phyloP scores from a whole-genome alignment of 2,797 vertebrate species.

The Nannoperca australis region DNA sequence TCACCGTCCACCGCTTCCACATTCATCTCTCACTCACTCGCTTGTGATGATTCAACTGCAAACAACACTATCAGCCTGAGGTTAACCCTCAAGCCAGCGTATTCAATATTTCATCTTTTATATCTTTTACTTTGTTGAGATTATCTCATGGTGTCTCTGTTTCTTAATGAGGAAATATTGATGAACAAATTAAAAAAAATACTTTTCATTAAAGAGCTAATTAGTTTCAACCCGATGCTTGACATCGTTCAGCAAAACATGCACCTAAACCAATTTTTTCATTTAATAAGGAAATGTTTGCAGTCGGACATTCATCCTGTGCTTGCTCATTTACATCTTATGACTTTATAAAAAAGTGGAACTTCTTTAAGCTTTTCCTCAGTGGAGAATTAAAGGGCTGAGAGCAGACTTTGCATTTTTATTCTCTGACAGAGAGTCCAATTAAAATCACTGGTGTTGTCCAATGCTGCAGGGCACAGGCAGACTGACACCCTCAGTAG shows the following conservation, averaged over 20 bases:
- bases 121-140: background rate
- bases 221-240: background rate
- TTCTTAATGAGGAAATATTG: slow-evolving; percentile 17
- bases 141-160: background rate
- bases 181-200: slow-evolving; percentile 18
- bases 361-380: slow-evolving; percentile 58
- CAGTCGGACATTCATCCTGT: slow-evolving; percentile 18
- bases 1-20: slow-evolving; percentile 43
- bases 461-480: slow-evolving; percentile 71
- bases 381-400: slow-evolving; percentile 70
- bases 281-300: slow-evolving; percentile 33
- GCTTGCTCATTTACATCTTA: slow-evolving; percentile 59
- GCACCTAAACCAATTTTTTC: slow-evolving; percentile 23
- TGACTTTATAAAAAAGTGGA: slow-evolving; percentile 43
- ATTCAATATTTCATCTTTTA: slow-evolving; percentile 10
- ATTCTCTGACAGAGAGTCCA: slow-evolving; percentile 73
- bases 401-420: slow-evolving; percentile 66
- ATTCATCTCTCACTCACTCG: slow-evolving; percentile 30
- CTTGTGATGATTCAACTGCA: slow-evolving; percentile 32
- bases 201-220: slow-evolving; percentile 23
- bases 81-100: background rate
- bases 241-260: slow-evolving; percentile 8
- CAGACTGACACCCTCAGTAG: slow-evolving; percentile 56
- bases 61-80: slow-evolving; percentile 7
- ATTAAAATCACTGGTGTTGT: slow-evolving; percentile 74